Conservation (phyloP, 2,113 vertebrate genomes). For the Mesoclemmys tuberculata region DNA sequence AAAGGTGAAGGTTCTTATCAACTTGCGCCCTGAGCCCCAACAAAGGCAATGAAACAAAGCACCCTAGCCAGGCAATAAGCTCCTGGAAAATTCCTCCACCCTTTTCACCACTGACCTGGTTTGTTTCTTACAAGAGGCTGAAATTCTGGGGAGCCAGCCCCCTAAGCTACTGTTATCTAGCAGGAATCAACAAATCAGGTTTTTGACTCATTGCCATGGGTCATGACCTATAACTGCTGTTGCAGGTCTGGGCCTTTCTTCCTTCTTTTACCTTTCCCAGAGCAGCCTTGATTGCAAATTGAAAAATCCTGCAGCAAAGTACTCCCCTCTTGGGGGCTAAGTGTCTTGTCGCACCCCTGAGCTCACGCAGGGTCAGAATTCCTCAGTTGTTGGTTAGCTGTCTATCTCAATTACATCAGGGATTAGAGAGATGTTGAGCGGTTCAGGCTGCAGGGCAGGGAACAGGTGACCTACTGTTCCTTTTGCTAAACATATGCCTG, state of each 20-base stretch:
- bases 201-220: background rate
- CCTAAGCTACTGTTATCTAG: background rate
- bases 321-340: background rate
- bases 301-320: background rate
- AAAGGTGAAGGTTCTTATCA: background rate
- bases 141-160: background rate
- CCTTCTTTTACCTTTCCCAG: background rate
- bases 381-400: background rate
- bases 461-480: background rate
- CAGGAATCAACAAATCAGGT: background rate
- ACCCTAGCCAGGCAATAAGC: background rate
- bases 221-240: background rate
- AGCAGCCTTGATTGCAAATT: background rate
- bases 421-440: background rate
- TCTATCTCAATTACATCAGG: background rate
- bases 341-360: slow-evolving; percentile 1
- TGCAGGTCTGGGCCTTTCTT: background rate
- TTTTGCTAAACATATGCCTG: background rate
- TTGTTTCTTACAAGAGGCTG: slow-evolving; percentile 4
- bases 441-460: background rate
- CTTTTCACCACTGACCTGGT: background rate
- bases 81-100: background rate
- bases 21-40: background rate
- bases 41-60: background rate
- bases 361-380: background rate